Percentiles rank a stretch among this genome's conserved stretches.
Conservation (phyloP, 1,140 invertebrate species). For the Neoseiulus cucumeris region DNA sequence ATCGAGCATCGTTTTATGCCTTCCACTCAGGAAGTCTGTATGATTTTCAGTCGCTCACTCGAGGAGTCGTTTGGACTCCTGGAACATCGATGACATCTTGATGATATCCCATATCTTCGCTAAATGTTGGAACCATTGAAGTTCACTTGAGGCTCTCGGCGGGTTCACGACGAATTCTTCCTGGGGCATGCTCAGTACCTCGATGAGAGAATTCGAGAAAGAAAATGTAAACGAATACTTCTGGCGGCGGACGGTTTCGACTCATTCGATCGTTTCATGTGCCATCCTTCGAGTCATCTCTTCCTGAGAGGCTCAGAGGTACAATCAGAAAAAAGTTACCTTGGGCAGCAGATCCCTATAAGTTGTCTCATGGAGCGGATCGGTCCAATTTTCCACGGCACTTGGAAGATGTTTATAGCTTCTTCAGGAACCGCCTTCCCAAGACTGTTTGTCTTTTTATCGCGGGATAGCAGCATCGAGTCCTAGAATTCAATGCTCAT, state of each 20-base stretch:
- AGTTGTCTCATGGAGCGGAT: background rate
- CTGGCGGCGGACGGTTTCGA: background rate
- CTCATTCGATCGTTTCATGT: background rate
- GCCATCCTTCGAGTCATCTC: too few species aligned
- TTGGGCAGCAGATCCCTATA: background rate
- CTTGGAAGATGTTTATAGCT: background rate
- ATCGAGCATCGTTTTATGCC: too few species aligned
- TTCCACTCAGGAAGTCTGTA: too few species aligned
- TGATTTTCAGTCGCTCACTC: background rate
- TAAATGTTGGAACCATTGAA: background rate
- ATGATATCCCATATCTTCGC: constrained; percentile 6
- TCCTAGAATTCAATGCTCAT: too few species aligned
- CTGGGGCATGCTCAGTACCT: constrained; percentile 6
- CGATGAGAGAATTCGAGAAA: background rate
- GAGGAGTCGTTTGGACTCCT: constrained; percentile 6
- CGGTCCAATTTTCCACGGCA: background rate
- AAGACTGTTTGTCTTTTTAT: background rate
- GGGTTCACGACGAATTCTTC: background rate
- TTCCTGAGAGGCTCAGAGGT: too few species aligned
- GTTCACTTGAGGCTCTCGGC: background rate
- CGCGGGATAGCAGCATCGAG: background rate
- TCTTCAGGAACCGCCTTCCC: background rate
- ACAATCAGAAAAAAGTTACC: background rate
- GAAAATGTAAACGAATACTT: background rate
- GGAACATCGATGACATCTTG: background rate